Evolutionary conservation across 2,113 vertebrate genomes (phyloP).

Genomic region (Paedocypris sp.): DNA sequence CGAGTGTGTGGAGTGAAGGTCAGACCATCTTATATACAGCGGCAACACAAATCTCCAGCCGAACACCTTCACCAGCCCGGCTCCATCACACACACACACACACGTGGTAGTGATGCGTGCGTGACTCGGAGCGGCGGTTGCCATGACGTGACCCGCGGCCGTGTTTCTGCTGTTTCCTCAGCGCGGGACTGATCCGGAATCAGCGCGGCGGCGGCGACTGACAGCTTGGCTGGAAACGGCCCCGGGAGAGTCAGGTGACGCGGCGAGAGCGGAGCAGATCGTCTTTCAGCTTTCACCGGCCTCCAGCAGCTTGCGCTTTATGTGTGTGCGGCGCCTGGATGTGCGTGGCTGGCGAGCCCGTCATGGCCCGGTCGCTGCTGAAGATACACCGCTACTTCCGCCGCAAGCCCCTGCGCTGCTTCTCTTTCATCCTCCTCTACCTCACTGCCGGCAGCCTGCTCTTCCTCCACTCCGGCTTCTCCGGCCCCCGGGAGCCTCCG

Average conservation of each 20-base stretch:
- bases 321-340: slow-evolving; percentile 44
- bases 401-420: slow-evolving; percentile 81
- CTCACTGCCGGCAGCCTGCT: slow-evolving; percentile 83
- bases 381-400: slow-evolving; percentile 88
- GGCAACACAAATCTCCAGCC: no score
- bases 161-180: no score
- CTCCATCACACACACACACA: no score
- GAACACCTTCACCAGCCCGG: no score
- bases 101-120: no score
- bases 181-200: no score
- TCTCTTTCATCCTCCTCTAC: slow-evolving; percentile 86
- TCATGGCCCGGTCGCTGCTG: slow-evolving; percentile 83
- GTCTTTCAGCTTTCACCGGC: slow-evolving; percentile 56
- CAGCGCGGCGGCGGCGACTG: no score
- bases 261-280: slow-evolving; percentile 55
- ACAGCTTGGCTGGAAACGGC: slow-evolving; percentile 45
- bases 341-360: slow-evolving; percentile 45
- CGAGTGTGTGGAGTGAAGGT: no score
- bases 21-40: no score
- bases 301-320: no score
- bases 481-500: slow-evolving; percentile 39
- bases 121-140: no score
- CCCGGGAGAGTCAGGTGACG: slow-evolving; percentile 48
- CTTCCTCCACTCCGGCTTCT: slow-evolving; percentile 79
- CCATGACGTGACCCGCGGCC: no score